A percentile compares a stretch with the other conserved stretches of the same genome.
Conservation (phyloP, 1,140 invertebrate species). For the Magallana ariakensis region DNA sequence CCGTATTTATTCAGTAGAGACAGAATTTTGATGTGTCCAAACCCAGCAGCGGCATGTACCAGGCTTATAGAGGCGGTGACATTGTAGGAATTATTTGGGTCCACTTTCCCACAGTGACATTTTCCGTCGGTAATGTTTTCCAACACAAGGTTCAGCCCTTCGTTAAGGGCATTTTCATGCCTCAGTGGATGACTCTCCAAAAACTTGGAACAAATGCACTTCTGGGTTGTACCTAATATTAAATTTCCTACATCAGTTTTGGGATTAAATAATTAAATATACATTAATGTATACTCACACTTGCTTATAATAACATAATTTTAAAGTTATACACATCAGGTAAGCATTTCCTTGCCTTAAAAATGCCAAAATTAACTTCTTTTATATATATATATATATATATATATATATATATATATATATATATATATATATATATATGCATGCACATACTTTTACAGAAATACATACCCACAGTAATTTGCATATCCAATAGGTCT, state of each 20-base stretch:
- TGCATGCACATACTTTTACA: neutral
- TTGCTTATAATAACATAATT: neutral
- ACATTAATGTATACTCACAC: neutral
- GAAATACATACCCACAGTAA: slow-evolving; percentile 21
- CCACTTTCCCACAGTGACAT: slow-evolving; percentile 15
- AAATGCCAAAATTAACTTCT: no score
- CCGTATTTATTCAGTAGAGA: neutral
- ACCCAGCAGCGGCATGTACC: slow-evolving; percentile 30
- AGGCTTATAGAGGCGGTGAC: neutral
- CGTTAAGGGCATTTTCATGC: neutral
- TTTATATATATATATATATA: no score
- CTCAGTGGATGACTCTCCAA: slow-evolving; percentile 29
- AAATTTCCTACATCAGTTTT: neutral
- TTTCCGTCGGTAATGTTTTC: neutral
- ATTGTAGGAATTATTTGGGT: neutral
- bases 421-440: no score
- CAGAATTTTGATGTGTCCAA: slow-evolving; percentile 7
- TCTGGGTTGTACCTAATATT: neutral
- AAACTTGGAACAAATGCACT: neutral
- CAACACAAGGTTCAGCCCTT: neutral
- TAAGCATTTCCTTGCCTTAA: neutral
- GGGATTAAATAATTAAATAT: neutral
- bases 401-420: no score
- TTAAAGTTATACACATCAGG: neutral
- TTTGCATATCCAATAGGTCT: neutral